phyloP scores from a whole-genome alignment of 2,888 invertebrate genomes.

The Nasonovia ribisnigri region DNA sequence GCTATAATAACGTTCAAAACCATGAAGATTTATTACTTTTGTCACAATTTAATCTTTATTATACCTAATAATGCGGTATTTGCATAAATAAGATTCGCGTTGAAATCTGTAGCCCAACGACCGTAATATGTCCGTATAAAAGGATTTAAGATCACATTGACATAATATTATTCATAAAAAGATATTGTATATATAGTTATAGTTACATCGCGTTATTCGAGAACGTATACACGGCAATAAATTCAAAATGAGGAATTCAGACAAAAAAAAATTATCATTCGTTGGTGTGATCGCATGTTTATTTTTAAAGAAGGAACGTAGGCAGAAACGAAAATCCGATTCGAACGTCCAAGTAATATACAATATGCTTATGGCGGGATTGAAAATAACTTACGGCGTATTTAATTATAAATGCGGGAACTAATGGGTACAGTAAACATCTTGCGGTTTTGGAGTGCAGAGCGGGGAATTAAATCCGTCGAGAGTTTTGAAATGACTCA shows the following conservation, averaged over 20 bases:
- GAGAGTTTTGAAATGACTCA: background rate
- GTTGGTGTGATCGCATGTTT: background rate
- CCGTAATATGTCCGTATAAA: background rate
- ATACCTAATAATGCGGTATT: background rate
- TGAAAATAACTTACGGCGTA: background rate
- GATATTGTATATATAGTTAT: background rate
- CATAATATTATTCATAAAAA: background rate
- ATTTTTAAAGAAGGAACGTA: slow-evolving; percentile 1
- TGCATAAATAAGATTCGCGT: background rate
- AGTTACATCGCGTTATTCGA: background rate
- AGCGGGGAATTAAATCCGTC: background rate
- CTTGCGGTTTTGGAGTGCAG: background rate
- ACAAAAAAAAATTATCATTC: background rate
- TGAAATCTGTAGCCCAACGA: background rate
- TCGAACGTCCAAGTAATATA: background rate
- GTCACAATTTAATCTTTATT: background rate
- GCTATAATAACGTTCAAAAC: background rate
- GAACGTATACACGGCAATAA: background rate
- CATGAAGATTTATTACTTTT: background rate
- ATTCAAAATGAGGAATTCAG: background rate
- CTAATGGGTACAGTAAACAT: background rate
- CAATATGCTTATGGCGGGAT: background rate
- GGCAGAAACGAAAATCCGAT: slow-evolving; percentile 3
- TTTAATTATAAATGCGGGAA: background rate
- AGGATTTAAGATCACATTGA: background rate